Evolutionary conservation across 2,113 vertebrate species (phyloP).

Genomic region (Pycnonotus jocosus): DNA sequence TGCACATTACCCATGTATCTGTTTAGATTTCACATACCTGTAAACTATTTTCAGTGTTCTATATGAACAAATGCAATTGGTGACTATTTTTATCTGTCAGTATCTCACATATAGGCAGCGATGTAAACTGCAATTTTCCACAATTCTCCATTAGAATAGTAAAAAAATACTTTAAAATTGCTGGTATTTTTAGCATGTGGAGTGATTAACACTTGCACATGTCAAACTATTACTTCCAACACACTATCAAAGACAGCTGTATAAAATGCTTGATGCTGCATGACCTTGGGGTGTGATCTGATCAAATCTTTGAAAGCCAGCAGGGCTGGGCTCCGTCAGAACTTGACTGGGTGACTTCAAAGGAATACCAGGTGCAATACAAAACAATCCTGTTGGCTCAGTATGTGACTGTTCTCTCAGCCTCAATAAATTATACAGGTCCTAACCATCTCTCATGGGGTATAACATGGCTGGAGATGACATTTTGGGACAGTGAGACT

Average conservation of each 20-base stretch:
- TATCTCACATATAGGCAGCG: not conserved
- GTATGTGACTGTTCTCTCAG: not conserved
- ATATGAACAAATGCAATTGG: not conserved
- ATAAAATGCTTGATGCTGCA: not conserved
- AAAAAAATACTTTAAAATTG: not conserved
- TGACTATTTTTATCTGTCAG: not conserved
- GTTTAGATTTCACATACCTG: not conserved
- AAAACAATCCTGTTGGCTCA: not conserved
- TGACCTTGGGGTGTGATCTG: slow-evolving; percentile 3
- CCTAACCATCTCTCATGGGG: not conserved
- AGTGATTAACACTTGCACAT: not conserved
- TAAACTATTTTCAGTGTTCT: not conserved
- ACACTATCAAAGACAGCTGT: not conserved
- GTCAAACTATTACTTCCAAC: not conserved
- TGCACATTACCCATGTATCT: not conserved
- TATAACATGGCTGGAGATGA: not conserved
- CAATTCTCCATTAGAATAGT: not conserved
- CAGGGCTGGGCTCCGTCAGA: not conserved
- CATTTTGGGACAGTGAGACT: not conserved
- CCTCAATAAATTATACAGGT: slow-evolving; percentile 19
- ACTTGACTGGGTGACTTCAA: slow-evolving; percentile 57
- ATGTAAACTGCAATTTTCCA: not conserved
- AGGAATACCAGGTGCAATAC: slow-evolving; percentile 34
- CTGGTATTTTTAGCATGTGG: not conserved
- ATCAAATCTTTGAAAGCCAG: slow-evolving; percentile 1